Evolutionary conservation across 2,888 invertebrate species (phyloP).

Genomic region (Strigamia crassipes): DNA sequence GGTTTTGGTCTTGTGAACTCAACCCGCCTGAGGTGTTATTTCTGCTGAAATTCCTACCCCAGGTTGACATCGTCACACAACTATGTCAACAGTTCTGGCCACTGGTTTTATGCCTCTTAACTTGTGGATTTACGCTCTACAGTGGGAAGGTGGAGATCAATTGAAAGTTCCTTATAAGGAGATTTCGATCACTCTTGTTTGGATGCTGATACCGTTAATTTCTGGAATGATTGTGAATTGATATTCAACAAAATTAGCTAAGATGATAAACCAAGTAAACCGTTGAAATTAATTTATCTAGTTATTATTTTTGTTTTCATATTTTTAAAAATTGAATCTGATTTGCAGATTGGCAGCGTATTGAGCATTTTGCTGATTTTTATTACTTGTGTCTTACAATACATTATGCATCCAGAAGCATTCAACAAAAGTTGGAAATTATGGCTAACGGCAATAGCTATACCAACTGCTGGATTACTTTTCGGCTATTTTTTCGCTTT

Average conservation of each 20-base stretch:
- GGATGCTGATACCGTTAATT: not conserved
- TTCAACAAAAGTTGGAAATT: not conserved
- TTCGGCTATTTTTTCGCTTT: not conserved
- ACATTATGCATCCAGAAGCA: not conserved
- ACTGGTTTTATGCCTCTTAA: constrained; percentile 36
- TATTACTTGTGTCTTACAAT: not conserved
- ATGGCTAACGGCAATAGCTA: not conserved
- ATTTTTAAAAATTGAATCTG: not conserved
- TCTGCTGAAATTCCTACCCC: no score
- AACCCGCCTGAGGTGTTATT: no score
- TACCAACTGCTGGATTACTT: not conserved
- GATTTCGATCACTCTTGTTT: constrained; percentile 7
- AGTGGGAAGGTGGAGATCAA: not conserved
- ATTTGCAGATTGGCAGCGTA: not conserved
- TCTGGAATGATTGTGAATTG: not conserved
- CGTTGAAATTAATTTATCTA: not conserved
- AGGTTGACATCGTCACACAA: no score
- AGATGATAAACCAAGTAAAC: not conserved
- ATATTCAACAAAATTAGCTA: not conserved
- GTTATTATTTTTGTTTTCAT: not conserved
- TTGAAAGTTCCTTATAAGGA: not conserved
- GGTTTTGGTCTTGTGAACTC: no score
- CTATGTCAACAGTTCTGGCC: constrained; percentile 1
- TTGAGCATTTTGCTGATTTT: not conserved
- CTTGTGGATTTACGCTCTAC: constrained; percentile 4